Evolutionary conservation across 2,888 invertebrate species (phyloP).

Genomic region (Falcaria lacertinaria): DNA sequence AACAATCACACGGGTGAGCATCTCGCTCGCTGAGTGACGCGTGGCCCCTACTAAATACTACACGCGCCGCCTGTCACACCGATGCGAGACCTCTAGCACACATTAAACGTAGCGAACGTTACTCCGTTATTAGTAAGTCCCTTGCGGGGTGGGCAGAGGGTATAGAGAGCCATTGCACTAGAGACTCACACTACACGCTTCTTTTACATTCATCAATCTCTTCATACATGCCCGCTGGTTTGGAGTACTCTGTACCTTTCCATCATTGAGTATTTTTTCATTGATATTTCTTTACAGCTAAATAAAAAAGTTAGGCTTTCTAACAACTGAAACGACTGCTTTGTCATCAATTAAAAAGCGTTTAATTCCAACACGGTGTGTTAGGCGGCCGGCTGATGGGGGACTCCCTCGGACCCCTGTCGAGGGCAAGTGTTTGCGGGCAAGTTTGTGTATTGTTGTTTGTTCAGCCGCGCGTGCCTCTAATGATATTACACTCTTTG

Average conservation of each 20-base stretch:
- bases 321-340: too few species aligned
- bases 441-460: conserved; percentile 2
- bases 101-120: neutral
- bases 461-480: neutral
- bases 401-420: neutral
- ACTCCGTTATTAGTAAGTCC: too few species aligned
- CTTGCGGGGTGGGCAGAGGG: too few species aligned
- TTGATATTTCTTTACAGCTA: too few species aligned
- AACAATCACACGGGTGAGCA: neutral
- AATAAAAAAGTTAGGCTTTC: too few species aligned
- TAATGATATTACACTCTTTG: neutral
- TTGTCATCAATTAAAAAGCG: neutral
- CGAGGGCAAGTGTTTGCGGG: neutral
- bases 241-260: too few species aligned
- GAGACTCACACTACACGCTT: too few species aligned
- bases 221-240: too few species aligned
- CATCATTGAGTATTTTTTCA: too few species aligned
- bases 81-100: neutral
- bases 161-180: too few species aligned
- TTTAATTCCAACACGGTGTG: neutral
- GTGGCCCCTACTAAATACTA: neutral
- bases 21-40: neutral
- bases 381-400: neutral
- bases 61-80: neutral
- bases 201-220: too few species aligned